A percentile compares a stretch with the other conserved stretches of the same genome.
phyloP scores from a whole-genome alignment of 2,113 vertebrate genomes.

The Chrysemys picta region DNA sequence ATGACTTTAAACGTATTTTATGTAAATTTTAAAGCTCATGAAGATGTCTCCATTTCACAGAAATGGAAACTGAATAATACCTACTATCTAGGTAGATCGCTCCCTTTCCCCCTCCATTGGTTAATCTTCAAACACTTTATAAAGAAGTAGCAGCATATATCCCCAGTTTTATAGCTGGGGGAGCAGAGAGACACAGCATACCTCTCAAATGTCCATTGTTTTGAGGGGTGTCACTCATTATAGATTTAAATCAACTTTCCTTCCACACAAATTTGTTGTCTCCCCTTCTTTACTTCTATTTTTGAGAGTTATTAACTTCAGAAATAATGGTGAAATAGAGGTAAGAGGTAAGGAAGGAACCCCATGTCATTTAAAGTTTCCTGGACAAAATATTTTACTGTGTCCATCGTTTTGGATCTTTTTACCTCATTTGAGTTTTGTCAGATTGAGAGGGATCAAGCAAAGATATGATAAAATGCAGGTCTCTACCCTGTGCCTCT shows the following conservation, averaged over 20 bases:
- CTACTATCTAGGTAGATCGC: background rate
- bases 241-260: slow-evolving; percentile 13
- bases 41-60: slow-evolving; percentile 3
- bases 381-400: background rate
- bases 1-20: slow-evolving; percentile 12
- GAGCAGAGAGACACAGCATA: background rate
- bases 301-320: background rate
- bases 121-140: background rate
- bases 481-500: background rate
- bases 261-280: background rate
- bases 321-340: background rate
- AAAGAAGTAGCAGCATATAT: slow-evolving; percentile 13
- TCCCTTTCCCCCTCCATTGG: too few relatives aligned
- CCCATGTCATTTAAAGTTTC: background rate
- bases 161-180: background rate
- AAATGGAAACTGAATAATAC: background rate
- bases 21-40: background rate
- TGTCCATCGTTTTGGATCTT: background rate
- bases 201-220: slow-evolving; percentile 47
- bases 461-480: background rate
- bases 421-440: background rate
- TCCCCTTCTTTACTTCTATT: background rate
- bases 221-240: background rate
- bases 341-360: background rate
- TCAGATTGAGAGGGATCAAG: background rate